phyloP scores from a whole-genome alignment of 2,888 invertebrate genomes.

The Tetranychus truncatus region DNA sequence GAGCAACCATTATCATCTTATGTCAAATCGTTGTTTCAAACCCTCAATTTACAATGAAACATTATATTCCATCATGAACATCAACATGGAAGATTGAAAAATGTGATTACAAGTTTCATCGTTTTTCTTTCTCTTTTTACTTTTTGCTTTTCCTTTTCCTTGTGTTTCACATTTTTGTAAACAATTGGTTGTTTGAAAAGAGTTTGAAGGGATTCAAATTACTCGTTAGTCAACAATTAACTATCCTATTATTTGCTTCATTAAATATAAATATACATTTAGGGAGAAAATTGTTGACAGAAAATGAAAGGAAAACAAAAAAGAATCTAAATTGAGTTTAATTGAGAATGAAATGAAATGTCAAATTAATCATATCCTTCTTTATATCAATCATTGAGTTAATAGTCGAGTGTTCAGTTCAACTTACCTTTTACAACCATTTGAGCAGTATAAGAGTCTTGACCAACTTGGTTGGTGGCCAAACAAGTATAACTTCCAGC shows the following conservation, averaged over 20 bases:
- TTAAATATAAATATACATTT: slow-evolving; percentile 11
- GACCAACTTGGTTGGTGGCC: slow-evolving; percentile 25
- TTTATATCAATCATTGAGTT: background rate
- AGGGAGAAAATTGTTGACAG: no score
- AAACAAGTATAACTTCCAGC: slow-evolving; percentile 27
- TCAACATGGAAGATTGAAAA: background rate
- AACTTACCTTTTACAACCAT: slow-evolving; percentile 26
- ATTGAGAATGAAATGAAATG: no score
- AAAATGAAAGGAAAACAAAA: no score
- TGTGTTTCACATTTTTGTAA: background rate
- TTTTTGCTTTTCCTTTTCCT: background rate
- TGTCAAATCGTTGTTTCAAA: background rate
- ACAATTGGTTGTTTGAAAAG: no score
- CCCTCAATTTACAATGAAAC: background rate
- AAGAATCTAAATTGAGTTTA: no score
- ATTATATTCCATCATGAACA: background rate
- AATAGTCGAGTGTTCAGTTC: background rate
- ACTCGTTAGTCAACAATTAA: background rate
- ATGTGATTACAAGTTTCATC: background rate
- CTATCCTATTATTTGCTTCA: slow-evolving; percentile 4
- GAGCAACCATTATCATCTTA: background rate
- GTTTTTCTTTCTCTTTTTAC: background rate
- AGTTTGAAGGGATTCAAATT: background rate
- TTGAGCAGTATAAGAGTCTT: slow-evolving; percentile 22
- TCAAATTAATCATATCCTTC: no score